Base-by-base conservation (phyloP, 2,113 vertebrate genomes). In the Cyprinodon variegatus region DNA sequence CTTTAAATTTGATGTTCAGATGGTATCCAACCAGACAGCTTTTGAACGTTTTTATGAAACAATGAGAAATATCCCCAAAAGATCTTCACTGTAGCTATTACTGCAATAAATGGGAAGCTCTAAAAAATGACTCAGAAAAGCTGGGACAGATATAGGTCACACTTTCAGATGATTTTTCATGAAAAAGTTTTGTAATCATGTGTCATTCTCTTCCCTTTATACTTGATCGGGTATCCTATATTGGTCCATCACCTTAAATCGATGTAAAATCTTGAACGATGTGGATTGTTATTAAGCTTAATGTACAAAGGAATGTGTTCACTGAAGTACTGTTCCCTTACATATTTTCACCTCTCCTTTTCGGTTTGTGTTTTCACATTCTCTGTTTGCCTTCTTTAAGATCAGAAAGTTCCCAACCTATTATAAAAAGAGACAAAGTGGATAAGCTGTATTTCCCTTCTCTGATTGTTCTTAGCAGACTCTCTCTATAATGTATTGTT, bases 401-500 rank as follows among this genome's bases (percentile, higher is more conserved):
- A 61, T 72, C 61, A 79, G 57, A 78, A 66, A 77, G 40, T 10
- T 36, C 22, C 64, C 76, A 36, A 60, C 36, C 65, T 40, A 74
- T 8, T 68, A 67, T 3, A 17, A 20, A 41, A 57, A 57, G 9
- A 66, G 79, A 73, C 71, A 68, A 29, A 70, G 12, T 20, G 63
- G 60, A 11, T 68, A 65, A 70, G 38, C 53, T 17, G 13, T 69
- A 68, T 74, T 82, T 65, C 17, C 20, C 20, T 45, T 45, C 11
- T 36, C 64, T 77, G 68, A 69, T 84, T 68, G 67, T 61, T 68
- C 46, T 70, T 65, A 22, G 36, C 39, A 65, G 20, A 6, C 68
- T 84, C 43, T 63, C 76, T n/a, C 72, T 43, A 62, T 38, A 80
- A 79, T 73, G 57, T 7, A 72, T 65, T 39, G 9, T 61, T 78